These are phyloP conservation scores for Agrilus biguttatus DNA, from an alignment of 2,888 invertebrate species.

Conservation along the genomic window DNA sequence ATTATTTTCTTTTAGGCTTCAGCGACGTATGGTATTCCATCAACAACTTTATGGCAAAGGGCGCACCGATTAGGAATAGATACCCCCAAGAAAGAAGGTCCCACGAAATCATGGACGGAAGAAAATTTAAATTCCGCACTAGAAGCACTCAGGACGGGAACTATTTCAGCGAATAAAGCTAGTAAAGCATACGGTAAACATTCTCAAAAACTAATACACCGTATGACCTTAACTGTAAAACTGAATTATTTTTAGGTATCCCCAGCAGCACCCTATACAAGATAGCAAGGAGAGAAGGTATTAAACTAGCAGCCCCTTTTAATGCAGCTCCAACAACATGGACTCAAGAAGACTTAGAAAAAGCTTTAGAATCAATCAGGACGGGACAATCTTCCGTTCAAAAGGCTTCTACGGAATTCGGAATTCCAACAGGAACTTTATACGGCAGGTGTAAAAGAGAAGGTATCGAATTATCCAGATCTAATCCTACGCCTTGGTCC, in stretches of 20 bases:
- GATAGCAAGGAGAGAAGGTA: constrained; percentile 80
- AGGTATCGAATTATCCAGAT: constrained; percentile 76
- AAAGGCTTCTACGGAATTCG: constrained; percentile 72
- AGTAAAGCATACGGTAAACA: constrained; percentile 68
- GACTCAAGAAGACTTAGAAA: constrained; percentile 71
- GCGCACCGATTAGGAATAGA: constrained; percentile 81
- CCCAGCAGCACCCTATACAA: constrained; percentile 85
- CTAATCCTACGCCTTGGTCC: constrained; percentile 89
- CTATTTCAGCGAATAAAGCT: constrained; percentile 81
- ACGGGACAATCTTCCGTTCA: constrained; percentile 72
- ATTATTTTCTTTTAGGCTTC: constrained; percentile 40
- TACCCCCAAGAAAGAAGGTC: constrained; percentile 81
- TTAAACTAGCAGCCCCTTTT: constrained; percentile 76
- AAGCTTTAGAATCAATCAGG: constrained; percentile 69
- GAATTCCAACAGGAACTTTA: constrained; percentile 77
- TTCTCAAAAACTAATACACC: background rate
- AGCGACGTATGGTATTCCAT: constrained; percentile 76
- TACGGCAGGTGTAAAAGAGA: constrained; percentile 82
- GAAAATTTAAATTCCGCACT: constrained; percentile 69
- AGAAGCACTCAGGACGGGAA: constrained; percentile 68
- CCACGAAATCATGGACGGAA: constrained; percentile 78
- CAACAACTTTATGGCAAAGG: constrained; percentile 82
- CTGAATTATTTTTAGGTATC: constrained; percentile 40
- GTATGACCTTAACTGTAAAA: background rate
- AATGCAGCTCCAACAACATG: constrained; percentile 82